Evolutionary conservation across 2,797 vertebrate genomes (phyloP).

Genomic region (Gymnoscopelus microlampas): DNA sequence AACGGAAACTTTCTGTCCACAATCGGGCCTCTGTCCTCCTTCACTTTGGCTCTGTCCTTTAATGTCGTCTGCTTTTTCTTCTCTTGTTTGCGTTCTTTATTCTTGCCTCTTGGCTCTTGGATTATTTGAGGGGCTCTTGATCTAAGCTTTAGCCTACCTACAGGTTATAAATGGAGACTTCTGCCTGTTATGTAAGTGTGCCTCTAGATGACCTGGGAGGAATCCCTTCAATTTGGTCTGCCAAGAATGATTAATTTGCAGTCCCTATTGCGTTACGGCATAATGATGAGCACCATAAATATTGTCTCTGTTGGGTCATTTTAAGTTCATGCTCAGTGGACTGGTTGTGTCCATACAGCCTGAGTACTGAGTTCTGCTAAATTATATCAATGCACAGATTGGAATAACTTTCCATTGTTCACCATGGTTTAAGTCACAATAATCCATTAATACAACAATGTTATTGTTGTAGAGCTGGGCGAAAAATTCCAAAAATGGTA

Average conservation of each 20-base stretch:
- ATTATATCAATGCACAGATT: too few species aligned
- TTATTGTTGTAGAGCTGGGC: too few species aligned
- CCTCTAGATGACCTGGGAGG: conserved; percentile 67
- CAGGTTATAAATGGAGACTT: conserved; percentile 72
- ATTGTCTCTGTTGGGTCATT: neutral
- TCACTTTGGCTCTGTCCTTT: neutral
- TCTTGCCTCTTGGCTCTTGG: conserved; percentile 35
- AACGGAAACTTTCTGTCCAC: conserved; percentile 19
- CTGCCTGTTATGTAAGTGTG: conserved; percentile 61
- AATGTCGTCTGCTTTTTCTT: neutral
- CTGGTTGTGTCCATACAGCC: too few species aligned
- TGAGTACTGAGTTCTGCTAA: too few species aligned
- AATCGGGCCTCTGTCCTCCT: conserved; percentile 26
- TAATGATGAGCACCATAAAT: neutral
- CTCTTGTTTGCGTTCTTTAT: conserved; percentile 15
- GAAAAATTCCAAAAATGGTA: too few species aligned
- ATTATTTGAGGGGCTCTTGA: conserved; percentile 61
- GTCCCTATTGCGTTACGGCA: conserved; percentile 6
- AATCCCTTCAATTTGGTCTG: conserved; percentile 29
- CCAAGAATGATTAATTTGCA: conserved; percentile 7
- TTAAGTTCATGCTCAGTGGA: too few species aligned
- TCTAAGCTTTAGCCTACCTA: conserved; percentile 66
- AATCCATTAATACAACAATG: too few species aligned
- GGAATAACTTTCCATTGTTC: too few species aligned
- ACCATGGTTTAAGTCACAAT: too few species aligned